phyloP scores from a whole-genome alignment of 2,797 vertebrate species.

The Mormyrus proboscirostris region DNA sequence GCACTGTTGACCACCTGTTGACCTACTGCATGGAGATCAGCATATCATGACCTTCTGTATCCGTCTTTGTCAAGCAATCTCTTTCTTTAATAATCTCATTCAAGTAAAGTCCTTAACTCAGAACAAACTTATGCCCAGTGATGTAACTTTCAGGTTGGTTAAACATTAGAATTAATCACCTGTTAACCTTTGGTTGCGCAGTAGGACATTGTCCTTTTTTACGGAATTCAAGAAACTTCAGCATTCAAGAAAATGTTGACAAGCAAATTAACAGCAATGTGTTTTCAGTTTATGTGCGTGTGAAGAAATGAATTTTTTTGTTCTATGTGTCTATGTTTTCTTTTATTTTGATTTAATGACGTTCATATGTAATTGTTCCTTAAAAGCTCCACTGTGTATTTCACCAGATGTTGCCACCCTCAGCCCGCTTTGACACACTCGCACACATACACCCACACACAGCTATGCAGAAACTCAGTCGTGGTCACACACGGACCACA shows the following conservation, averaged over 20 bases:
- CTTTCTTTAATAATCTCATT: neutral
- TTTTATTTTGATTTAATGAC: neutral
- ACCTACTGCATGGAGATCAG: neutral
- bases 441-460: neutral
- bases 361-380: neutral
- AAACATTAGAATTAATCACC: neutral
- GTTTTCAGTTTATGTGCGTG: neutral
- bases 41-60: neutral
- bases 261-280: neutral
- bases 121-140: neutral
- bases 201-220: neutral
- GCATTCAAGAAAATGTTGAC: neutral
- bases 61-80: neutral
- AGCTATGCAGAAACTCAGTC: neutral
- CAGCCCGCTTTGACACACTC: neutral
- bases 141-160: neutral
- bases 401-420: neutral
- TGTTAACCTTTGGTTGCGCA: neutral
- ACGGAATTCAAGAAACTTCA: neutral
- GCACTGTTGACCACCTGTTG: neutral
- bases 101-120: neutral
- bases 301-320: neutral
- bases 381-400: constrained; percentile 4
- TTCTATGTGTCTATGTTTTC: neutral
- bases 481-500: neutral